Base-by-base conservation (phyloP, 2,113 vertebrate genomes). In the Caloenas nicobarica region DNA sequence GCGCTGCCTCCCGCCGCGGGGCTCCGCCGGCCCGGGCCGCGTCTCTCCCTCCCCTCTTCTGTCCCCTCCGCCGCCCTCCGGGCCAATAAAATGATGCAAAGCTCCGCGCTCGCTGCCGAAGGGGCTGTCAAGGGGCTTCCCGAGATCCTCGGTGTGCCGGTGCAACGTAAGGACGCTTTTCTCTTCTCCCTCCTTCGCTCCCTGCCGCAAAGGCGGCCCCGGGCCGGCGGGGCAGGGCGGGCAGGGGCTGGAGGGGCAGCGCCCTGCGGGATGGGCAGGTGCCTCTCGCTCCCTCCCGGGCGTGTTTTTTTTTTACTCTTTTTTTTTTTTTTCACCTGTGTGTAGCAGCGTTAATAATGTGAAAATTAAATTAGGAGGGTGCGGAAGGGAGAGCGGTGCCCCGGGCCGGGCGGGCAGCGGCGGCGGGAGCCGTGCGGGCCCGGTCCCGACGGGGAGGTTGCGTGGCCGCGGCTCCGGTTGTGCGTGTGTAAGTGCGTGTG, bases 121-220 rank as follows among this genome's bases (percentile, higher is more conserved):
- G 99, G 98, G 97, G 98, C 99, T 91, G 99, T 98, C 94, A 99
- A 99, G 98, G 99, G 98, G 98, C 98, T 99, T 98, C 99, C 99
- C 97, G 99, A 99, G 98, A 99, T 99, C 94, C 99, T 99, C 92
- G 99, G 98, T 97, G 99, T 99, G 98, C 99, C 99, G 98, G 98
- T 99, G 98, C 99, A 99, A 98, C 99, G 99, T 99, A 99, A 99
- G 98, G 98, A 95, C 89, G 93, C 95, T 95, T 86, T 95, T 94
- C 94, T 96, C 92, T 88, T 96, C 85, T 84, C 90, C 96, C 34
- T 85, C 61, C 92, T 97, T 94, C 90, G 97, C 65, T 86, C 93
- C 61, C 44, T 73, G 87, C 86, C 69, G 89, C 92, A 89, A 77
- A 28, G 85, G 86, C 85, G 85, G 66, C 91, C 91, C 81, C 71